Evolutionary conservation across 2,888 invertebrate genomes (phyloP), one percentile per base, ranked within the genome.

Genomic region (Strigamia transsilvanica): DNA sequence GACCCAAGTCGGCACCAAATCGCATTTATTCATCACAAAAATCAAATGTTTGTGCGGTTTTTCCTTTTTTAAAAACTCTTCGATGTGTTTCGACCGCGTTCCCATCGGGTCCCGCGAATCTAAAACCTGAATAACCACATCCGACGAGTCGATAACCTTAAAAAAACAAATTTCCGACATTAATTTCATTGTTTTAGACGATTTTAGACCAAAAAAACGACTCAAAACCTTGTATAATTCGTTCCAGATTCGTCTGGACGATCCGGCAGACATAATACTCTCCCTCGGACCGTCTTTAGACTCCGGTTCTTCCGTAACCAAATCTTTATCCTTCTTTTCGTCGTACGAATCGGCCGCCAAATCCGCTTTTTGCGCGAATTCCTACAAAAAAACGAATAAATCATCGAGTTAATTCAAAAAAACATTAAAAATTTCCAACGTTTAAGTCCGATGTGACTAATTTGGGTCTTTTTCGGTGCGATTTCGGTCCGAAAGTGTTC

Each of bases 161-260:
- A 80, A 56, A 78, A 9, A 5, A 23, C 3, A 34, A 34, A 34
- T 46, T 42, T 42, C 4, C n/a, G 5, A 34, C 2, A 10, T 46
- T 51, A 51, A 51, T 51, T 34, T 34, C 34, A n/a, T n/a, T n/a
- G n/a, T n/a, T n/a, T n/a, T n/a, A n/a, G n/a, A n/a, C 34, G 34
- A 34, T 51, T 51, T 51, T 51, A 51, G 51, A 13, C 51, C 15
- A 2, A n/a, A 51, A 38, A 5, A 81, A n/a, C n/a, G n/a, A n/a
- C n/a, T n/a, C n/a, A n/a, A n/a, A 82, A 99, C 99, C 91, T 99
- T 99, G 88, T 99, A 98, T 77, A 99, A 88, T 88, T 99, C 99
- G 90, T 97, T 98, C 99, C 99, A 99, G 86, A 99, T 98, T 85
- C 99, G 91, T 89, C 92, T 96, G 85, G 98, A 99, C 89, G 97